Base-by-base conservation (phyloP, 1,140 invertebrate species). In the Cyrtorhinus lividipennis region DNA sequence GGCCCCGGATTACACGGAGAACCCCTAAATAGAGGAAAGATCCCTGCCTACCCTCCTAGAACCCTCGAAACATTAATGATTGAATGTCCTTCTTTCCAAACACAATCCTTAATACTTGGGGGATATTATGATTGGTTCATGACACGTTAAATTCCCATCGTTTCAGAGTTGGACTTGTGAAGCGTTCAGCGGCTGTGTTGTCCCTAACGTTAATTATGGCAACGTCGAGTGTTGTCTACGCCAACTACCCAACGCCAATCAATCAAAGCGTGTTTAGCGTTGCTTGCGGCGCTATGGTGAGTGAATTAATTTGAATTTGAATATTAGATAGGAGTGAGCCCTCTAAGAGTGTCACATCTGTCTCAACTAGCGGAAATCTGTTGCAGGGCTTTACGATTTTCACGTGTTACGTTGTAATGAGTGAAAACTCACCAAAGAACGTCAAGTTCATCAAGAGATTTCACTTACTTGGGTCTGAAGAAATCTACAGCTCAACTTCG, bases 241-340 rank as follows among this genome's bases (percentile, higher is more conserved):
- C 81, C 67, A 83, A 82, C 75, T 75, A 77, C 56, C 73, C 73
- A 57, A 75, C 78, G 65, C 73, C 77, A 65, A 74, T 77, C 66
- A 78, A 75, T 69, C 78, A 79, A 67, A 81, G 82, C 68, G 70
- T 79, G 62, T 82, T 83, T 64, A 78, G 79, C 63, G 74, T 79
- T 59, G 72, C 78, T 59, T 78, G 79, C 66, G 78, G 77, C 64
- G 70, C 78, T 63, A 68, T 83, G 74, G 81, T 82, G 73, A 79
- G 48, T 38, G n/a, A n/a, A n/a, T n/a, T n/a, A n/a, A n/a, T n/a
- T n/a, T n/a, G n/a, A n/a, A n/a, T n/a, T n/a, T n/a, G n/a, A n/a
- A n/a, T n/a, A n/a, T n/a, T n/a, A n/a, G n/a, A n/a, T n/a, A n/a
- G n/a, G n/a, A n/a, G n/a, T n/a, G n/a, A n/a, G n/a, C n/a, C n/a